Evolutionary conservation across 2,888 invertebrate genomes (phyloP), one percentile per base, ranked within the genome.

Genomic region (Arrhopalites spinosus): DNA sequence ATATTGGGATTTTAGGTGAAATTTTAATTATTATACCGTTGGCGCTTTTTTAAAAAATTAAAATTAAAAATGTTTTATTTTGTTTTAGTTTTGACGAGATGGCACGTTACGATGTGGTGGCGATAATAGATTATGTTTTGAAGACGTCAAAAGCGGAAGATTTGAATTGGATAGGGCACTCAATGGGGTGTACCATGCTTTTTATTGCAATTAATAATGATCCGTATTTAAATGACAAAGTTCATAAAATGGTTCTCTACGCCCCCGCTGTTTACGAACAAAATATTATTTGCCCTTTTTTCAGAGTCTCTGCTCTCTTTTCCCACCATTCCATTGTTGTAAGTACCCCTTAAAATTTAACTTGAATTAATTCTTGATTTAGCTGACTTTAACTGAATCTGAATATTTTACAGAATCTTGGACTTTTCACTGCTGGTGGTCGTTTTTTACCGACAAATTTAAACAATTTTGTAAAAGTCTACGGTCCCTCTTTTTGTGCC

Each of bases 291-390:
- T 85, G 85, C n/a, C 83, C 83, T 2, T 76, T 83, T 2, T 69
- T 71, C 47, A 61, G 91, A 93, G 83, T 90, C 93, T 78, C 79
- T 90, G 77, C 92, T 92, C 0, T 89, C 88, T 73, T 86, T 83
- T 66, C 85, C 85, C 1, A 86, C 91, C 15, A 84, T 88, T 79
- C 86, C 86, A 0, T 86, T 87, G 23, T 87, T 88, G 45, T 89
- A 88, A 23, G 84, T 87, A 75, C 73, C 86, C 0, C 77, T 89
- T 0, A 91, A 53, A 1, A 53, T 53, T 53, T 53, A 1, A 8
- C 8, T 53, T 53, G 23, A n/a, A 53, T n/a, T 11, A 2, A 20
- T 3, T 50, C 15, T n/a, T 50, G 17, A 20, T 8, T 11, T 15
- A 50, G 20, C n/a, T 50, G 50, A n/a, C 17, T n/a, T 50, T 5